These are phyloP conservation scores for Polypedilum pembai DNA, from an alignment of 1,140 invertebrate genomes.

Conservation along the genomic window DNA sequence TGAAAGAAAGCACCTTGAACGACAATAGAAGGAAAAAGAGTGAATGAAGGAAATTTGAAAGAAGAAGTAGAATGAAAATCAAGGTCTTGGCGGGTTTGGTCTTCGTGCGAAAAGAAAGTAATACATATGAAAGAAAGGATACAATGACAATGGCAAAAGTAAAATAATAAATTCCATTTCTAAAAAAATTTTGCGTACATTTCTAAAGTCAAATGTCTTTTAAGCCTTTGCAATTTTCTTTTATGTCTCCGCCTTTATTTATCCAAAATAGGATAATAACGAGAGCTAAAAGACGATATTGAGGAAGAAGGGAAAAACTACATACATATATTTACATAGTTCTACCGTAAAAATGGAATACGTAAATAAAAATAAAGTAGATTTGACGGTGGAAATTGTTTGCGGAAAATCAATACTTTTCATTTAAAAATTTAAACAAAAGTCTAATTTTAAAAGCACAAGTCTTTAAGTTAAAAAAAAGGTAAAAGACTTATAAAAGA, in stretches of 20 bases:
- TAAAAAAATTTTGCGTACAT: no score
- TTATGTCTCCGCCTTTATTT: background rate
- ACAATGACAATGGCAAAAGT: background rate
- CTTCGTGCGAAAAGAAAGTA: background rate
- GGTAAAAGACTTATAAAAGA: background rate
- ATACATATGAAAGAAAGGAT: conserved; percentile 1
- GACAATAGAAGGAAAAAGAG: background rate
- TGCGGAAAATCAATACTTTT: no score
- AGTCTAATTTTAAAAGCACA: no score
- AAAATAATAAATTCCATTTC: background rate
- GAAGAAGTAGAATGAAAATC: background rate
- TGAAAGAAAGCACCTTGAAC: background rate
- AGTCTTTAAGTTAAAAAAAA: no score
- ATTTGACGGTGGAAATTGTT: no score
- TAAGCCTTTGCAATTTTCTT: background rate
- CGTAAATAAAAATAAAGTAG: no score
- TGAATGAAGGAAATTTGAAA: background rate
- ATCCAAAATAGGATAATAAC: background rate
- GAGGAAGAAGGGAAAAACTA: background rate
- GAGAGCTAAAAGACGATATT: background rate
- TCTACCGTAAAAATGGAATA: no score
- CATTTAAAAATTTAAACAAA: no score
- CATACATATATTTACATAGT: background rate
- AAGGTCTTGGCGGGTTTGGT: background rate
- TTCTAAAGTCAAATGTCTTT: no score